Percentiles rank a stretch among this genome's conserved stretches.
phyloP scores from a whole-genome alignment of 2,888 invertebrate species.

The Diarsia mendica region DNA sequence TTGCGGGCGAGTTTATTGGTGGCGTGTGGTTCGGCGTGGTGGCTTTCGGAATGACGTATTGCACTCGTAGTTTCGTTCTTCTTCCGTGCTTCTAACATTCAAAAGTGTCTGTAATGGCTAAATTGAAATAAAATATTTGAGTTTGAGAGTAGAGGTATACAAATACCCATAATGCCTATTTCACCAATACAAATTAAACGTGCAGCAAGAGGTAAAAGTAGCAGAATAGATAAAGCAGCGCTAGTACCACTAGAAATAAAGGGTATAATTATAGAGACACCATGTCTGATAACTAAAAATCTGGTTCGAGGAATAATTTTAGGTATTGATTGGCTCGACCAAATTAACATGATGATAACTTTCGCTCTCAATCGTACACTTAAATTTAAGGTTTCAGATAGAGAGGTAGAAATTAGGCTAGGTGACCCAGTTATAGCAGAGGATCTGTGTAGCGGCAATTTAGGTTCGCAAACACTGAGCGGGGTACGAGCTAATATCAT shows the following conservation, averaged over 20 bases:
- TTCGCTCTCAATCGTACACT: neutral
- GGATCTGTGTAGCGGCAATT: neutral
- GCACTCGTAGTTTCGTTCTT: no score
- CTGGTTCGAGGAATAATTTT: conserved; percentile 11
- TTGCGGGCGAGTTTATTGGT: no score
- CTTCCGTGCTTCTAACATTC: no score
- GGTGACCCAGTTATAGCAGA: neutral
- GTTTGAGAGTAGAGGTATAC: neutral
- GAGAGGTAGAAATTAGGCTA: neutral
- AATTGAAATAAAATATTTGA: no score
- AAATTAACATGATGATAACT: neutral
- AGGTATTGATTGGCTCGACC: conserved; percentile 6
- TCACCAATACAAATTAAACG: conserved; percentile 6
- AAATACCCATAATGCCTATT: neutral
- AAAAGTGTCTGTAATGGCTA: no score
- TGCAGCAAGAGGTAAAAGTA: neutral
- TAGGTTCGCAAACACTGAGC: neutral
- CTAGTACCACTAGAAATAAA: neutral
- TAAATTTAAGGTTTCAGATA: neutral
- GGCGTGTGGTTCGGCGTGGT: no score
- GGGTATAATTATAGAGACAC: neutral
- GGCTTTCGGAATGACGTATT: no score
- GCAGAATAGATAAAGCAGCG: conserved; percentile 1
- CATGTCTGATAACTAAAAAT: conserved; percentile 7
- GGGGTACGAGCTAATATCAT: neutral